Evolutionary conservation across 1,140 invertebrate species (phyloP), one percentile per base, ranked within the genome.

Genomic region (Orussus abietinus): DNA sequence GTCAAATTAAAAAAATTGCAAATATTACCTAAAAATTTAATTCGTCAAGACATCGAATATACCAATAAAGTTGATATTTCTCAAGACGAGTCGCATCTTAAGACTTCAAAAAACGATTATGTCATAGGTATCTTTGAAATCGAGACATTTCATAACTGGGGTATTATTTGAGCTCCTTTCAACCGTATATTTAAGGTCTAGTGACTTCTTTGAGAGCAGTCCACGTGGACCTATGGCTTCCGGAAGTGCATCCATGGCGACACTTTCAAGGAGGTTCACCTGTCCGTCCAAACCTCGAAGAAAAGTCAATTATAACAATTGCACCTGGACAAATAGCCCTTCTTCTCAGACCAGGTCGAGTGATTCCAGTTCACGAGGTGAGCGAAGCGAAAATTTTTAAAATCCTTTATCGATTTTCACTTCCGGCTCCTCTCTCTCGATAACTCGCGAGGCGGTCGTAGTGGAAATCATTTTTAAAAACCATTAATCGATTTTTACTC

Each of bases 291-390:
- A 44, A 46, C 6, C 26, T 29, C 25, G 35, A 32, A 5, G 28
- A 14, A 1, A 45, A 22, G n/a, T 25, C 34, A 13, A 45, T 42
- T 0, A 37, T 53, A 13, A 19, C 38, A 7, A 42, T 36, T n/a
- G 29, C 45, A 9, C 38, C 47, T 12, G 38, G 44, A 9, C 39
- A 57, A 35, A 42, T 50, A 7, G 28, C 52, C 2, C 46, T 47
- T 9, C 46, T 60, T 1, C 25, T 60, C 11, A 42, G 50, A 38
- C 54, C 57, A n/a, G 49, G 52, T 13, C 41, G 37, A 15, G 47
- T 59, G 12, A 41, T 60, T 15, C 51, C 54, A 9, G 9, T 53
- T 10, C 49, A 57, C 30, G 33, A 53, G 51, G 53, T 55, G 45
- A 40, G 34, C 25, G 5, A 4, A 30, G 5, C 35, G 10, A 4